phyloP scores from a whole-genome alignment of 2,888 invertebrate species.

The Oscheius sp. region DNA sequence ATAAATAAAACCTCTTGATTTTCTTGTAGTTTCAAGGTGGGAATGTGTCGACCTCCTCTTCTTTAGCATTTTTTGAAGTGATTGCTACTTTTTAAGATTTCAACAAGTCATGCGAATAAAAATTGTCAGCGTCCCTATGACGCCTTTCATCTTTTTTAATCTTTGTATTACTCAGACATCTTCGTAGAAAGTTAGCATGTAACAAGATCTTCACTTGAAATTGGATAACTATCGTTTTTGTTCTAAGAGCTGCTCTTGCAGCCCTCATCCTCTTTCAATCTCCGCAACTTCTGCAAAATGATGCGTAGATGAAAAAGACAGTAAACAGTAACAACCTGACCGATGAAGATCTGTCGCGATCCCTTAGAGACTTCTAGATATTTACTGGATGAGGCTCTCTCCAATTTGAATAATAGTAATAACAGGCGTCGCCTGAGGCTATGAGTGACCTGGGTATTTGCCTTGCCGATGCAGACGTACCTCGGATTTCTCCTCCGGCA shows the following conservation, averaged over 20 bases:
- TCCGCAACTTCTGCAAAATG: neutral
- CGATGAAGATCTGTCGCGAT: neutral
- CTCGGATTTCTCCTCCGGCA: conserved; percentile 3
- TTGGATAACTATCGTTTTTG: conserved; percentile 21
- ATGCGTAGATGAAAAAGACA: neutral
- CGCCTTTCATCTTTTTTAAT: neutral
- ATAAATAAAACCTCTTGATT: no score
- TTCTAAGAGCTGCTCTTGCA: conserved; percentile 2
- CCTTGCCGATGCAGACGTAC: conserved; percentile 21
- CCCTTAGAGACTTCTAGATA: conserved; percentile 16
- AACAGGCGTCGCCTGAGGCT: conserved; percentile 27
- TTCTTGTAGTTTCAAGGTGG: no score
- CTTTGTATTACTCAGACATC: neutral
- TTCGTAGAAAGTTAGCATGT: conserved; percentile 10
- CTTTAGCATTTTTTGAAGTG: no score
- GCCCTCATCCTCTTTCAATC: conserved; percentile 1
- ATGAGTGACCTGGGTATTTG: conserved; percentile 31
- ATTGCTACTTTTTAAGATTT: no score
- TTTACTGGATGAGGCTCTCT: conserved; percentile 18
- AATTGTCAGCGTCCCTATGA: conserved; percentile 9
- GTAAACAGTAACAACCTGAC: neutral
- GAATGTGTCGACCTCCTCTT: no score
- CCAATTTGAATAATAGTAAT: conserved; percentile 33
- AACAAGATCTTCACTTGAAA: conserved; percentile 8
- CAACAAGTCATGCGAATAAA: no score